Evolutionary conservation across 1,140 invertebrate genomes (phyloP), one percentile per base, ranked within the genome.

Genomic region (Spodoptera frugiperda): DNA sequence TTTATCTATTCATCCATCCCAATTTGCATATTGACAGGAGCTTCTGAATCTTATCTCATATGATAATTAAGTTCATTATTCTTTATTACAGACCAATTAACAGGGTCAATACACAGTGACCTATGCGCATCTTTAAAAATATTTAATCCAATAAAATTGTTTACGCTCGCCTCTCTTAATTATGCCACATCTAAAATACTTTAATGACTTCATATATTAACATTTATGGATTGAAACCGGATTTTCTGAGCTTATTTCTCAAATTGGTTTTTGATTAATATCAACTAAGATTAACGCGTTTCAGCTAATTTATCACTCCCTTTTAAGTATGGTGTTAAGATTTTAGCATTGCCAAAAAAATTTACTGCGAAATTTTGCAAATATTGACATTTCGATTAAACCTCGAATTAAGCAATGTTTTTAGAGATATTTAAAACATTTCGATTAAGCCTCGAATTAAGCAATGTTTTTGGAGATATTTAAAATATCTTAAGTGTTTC

Each of bases 221-320:
- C 63, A 44, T 67, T 67, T 67, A 67, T 25, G 63, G 44, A 67
- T 14, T 61, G 33, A 61, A 61, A 67, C 63, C 44, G 63, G 63
- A 67, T 67, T 30, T 51, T 15, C 12, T 51, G 11, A 12, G 17
- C 11, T 17, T 48, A 49, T 48, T 46, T 44, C 44, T 67, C 48
- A 67, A 67, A 67, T 67, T 67, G 63, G 19, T 15, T 25, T 67
- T 67, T 67, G 44, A 67, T 67, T 67, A 67, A 67, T 67, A 19
- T 63, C 9, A 33, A 63, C 33, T 25, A 33, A 5, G 33, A 39
- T 46, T 63, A 17, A 63, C 33, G 15, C 17, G 59, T 61, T 63
- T 44, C 9, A 63, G 17, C 59, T 63, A 63, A 63, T 63, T 17
- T 17, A 63, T 63, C 59, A 63, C 59, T 63, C n/a, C 63, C 44